Percentiles rank a stretch among this genome's conserved stretches.
phyloP scores from a whole-genome alignment of 2,888 invertebrate species.

The Chrysina gloriosa region DNA sequence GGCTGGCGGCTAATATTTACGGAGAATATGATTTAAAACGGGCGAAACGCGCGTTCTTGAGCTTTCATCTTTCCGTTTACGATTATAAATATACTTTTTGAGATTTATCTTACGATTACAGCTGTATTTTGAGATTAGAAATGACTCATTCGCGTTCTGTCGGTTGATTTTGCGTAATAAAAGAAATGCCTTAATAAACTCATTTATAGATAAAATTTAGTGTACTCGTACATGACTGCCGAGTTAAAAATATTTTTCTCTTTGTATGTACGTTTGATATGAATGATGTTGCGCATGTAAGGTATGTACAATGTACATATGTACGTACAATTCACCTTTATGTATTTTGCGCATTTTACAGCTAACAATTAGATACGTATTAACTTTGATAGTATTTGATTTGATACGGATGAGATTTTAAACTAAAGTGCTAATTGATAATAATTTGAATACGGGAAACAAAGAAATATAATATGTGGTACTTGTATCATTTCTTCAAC shows the following conservation, averaged over 20 bases:
- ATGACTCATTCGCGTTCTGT: slow-evolving; percentile 1
- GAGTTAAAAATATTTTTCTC: neutral
- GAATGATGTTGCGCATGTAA: neutral
- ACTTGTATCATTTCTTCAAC: too few relatives aligned
- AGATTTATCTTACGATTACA: slow-evolving; percentile 1
- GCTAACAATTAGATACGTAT: too few relatives aligned
- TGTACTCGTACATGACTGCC: neutral
- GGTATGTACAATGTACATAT: too few relatives aligned
- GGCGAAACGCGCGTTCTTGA: neutral
- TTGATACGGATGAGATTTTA: too few relatives aligned
- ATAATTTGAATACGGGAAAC: too few relatives aligned
- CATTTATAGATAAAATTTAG: too few relatives aligned
- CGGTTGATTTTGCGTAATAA: neutral
- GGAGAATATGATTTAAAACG: slow-evolving; percentile 4
- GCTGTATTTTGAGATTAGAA: neutral
- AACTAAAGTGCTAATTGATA: too few relatives aligned
- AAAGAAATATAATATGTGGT: too few relatives aligned
- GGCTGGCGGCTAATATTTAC: slow-evolving; percentile 4
- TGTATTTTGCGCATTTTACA: too few relatives aligned
- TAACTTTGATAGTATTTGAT: too few relatives aligned
- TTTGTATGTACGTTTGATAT: neutral
- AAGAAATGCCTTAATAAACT: neutral
- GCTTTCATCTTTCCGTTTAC: slow-evolving; percentile 9
- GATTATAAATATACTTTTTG: slow-evolving; percentile 17
- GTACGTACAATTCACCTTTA: too few relatives aligned